Conservation (phyloP, 64 coral and sea anemone genomes). For the Stichodactyla helianthus region DNA sequence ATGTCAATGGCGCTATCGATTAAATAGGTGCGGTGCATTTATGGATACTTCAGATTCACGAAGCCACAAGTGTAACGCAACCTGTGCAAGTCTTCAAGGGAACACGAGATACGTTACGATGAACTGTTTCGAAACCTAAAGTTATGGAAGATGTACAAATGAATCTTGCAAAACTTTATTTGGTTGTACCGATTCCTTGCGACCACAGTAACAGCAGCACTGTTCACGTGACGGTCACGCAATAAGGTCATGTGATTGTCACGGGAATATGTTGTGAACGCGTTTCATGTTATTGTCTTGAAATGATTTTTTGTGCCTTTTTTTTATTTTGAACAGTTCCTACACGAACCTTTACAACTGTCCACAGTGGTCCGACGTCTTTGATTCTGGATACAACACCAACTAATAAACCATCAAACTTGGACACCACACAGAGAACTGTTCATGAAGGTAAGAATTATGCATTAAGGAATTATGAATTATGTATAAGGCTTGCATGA, state of each 20-base stretch:
- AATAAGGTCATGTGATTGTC: background rate
- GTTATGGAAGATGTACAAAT: background rate
- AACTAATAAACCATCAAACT: no score
- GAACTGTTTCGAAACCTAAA: background rate
- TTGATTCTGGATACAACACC: no score
- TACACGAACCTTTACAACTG: no score
- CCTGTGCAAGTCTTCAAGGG: background rate
- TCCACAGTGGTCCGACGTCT: no score
- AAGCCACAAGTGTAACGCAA: background rate
- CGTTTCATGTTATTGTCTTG: no score
- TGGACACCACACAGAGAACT: no score
- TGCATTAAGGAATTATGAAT: no score
- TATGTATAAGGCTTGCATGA: no score
- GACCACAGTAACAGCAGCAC: background rate
- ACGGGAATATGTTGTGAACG: background rate
- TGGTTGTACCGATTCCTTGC: background rate
- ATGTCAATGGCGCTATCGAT: background rate
- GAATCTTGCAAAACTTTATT: background rate
- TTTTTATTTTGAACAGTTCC: no score
- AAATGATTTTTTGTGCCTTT: no score
- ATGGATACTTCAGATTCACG: background rate
- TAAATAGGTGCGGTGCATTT: background rate
- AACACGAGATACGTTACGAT: background rate
- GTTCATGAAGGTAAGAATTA: no score
- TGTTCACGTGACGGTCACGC: background rate